These are phyloP conservation scores for Portunus trituberculatus DNA, from an alignment of 1,140 invertebrate genomes.

Conservation along the genomic window DNA sequence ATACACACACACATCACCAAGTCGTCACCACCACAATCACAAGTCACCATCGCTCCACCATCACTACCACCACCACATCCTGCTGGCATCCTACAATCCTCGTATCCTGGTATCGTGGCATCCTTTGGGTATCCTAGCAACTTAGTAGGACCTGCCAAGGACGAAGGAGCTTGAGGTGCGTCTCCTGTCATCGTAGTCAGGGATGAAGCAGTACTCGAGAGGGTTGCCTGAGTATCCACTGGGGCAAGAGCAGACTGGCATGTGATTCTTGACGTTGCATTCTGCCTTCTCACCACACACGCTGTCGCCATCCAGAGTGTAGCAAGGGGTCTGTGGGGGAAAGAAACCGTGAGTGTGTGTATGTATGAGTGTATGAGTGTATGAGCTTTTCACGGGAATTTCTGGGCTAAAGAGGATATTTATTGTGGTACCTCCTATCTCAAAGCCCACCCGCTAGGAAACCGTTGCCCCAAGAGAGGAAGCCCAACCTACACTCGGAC, in stretches of 20 bases:
- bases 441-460: too few relatives aligned
- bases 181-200: not conserved
- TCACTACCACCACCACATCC: too few relatives aligned
- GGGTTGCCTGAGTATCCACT: conserved; percentile 91
- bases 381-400: too few relatives aligned
- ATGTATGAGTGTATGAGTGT: too few relatives aligned
- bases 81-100: not conserved
- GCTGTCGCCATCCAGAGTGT: conserved; percentile 88
- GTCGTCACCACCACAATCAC: too few relatives aligned
- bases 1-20: too few relatives aligned
- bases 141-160: not conserved
- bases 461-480: too few relatives aligned
- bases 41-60: not conserved
- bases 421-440: too few relatives aligned
- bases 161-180: not conserved
- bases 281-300: conserved; percentile 79
- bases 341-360: conserved; percentile 88
- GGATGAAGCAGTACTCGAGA: conserved; percentile 82
- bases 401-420: too few relatives aligned
- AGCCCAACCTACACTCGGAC: too few relatives aligned
- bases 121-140: not conserved
- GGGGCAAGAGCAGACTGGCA: conserved; percentile 91
- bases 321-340: conserved; percentile 88
- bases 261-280: conserved; percentile 79
- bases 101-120: not conserved